Evolutionary conservation across 2,888 invertebrate genomes (phyloP), one percentile per base, ranked within the genome.

Genomic region (Linnaemya vulpina): DNA sequence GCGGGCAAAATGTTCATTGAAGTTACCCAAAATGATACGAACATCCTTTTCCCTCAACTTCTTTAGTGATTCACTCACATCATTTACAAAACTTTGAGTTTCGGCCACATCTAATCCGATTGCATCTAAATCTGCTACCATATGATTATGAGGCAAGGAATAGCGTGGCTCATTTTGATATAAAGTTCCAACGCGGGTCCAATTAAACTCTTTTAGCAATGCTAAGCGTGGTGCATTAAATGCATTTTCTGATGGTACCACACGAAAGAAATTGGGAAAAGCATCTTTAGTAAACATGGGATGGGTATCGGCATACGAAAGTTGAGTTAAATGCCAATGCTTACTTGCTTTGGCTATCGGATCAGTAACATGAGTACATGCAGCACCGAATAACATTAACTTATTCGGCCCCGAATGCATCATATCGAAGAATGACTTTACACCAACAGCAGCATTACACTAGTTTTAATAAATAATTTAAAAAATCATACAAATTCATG

Each of bases 271-370:
- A 92, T 98, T 98, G 10, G 98, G 98, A 92, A 98, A 99, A 88
- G 97, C 97, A 89, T 97, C 96, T 90, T 95, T 96, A 8, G 97
- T 97, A 93, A 98, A 98, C 96, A 98, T 98, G 0, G 99, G 99
- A 93, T 99, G 98, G 5, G 98, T 99, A 92, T 99, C 99, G 7
- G 98, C 98, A 92, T 98, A 99, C 15, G 98, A 98, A 10, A 99
- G 93, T 96, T 98, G 98, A 0, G 98, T 97, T 75, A 99, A 94
- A 91, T 98, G 97, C 98, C 99, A 99, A 92, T 98, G 98, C 90
- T 98, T 98, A 76, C 98, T 97, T 7, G 98, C 98, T 93, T 98
- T 98, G 10, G 98, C 98, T 87, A 99, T 98, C 55, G 98, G 98
- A 92, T 98, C 98, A 0, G 98, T 99, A 88, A 99, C 98, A 91